Percentiles rank a stretch among this genome's conserved stretches.
These are phyloP conservation scores for Lindbergichthys nudifrons DNA, from an alignment of 2,797 vertebrate genomes.

Conservation along the genomic window DNA sequence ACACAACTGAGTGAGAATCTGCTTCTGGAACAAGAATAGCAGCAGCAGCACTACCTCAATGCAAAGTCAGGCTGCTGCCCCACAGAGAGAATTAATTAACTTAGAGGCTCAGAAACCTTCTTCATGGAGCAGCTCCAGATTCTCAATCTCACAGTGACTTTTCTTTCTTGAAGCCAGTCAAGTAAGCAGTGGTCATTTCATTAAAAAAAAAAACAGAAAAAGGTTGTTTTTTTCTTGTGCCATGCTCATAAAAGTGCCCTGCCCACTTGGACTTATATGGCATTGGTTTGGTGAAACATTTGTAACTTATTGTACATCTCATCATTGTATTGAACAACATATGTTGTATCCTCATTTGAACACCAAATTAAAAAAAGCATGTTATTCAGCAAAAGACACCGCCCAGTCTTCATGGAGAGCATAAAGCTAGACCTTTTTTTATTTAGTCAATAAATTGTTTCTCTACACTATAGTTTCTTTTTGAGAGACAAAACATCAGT, in stretches of 20 bases:
- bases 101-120: slow-evolving; percentile 6
- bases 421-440: too few relatives aligned
- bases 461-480: too few relatives aligned
- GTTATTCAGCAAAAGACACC: too few relatives aligned
- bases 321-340: background rate
- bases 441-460: too few relatives aligned
- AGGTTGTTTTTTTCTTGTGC: too few relatives aligned
- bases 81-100: slow-evolving; percentile 15
- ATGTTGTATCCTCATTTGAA: too few relatives aligned
- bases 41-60: background rate
- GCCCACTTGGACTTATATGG: background rate
- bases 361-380: too few relatives aligned
- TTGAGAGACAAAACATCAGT: too few relatives aligned
- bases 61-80: slow-evolving; percentile 5
- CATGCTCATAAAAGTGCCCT: background rate
- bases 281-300: background rate
- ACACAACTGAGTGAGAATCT: background rate
- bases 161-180: background rate
- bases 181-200: background rate
- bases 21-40: background rate
- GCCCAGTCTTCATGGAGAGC: too few relatives aligned
- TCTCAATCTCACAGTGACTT: background rate
- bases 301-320: background rate
- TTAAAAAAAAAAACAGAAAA: background rate
- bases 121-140: slow-evolving; percentile 37